Evolutionary conservation across 2,797 vertebrate species (phyloP).

Genomic region (Margarornis squamiger): DNA sequence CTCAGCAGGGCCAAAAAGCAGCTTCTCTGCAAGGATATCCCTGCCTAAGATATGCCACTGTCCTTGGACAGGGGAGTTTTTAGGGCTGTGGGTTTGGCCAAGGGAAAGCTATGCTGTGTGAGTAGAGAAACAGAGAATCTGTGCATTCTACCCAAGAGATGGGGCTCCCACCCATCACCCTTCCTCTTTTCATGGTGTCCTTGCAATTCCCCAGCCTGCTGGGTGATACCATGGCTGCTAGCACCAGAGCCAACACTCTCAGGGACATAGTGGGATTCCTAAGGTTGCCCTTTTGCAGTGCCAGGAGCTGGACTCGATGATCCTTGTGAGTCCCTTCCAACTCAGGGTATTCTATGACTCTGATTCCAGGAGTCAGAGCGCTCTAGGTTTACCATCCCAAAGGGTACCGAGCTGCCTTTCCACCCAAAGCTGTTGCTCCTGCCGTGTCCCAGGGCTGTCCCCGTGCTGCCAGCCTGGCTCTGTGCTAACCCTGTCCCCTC

Average conservation of each 20-base stretch:
- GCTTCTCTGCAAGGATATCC: not conserved
- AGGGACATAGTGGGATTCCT: not conserved
- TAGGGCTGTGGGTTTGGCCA: not conserved
- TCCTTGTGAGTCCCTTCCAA: not conserved
- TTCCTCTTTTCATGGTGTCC: not conserved
- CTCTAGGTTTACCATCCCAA: not conserved
- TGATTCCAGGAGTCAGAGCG: accelerated
- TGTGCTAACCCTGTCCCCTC: not conserved
- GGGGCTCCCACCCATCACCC: not conserved
- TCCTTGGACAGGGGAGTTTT: not conserved
- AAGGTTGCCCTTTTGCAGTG: not conserved
- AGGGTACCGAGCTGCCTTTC: not conserved
- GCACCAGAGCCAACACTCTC: not conserved
- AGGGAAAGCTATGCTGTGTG: not conserved
- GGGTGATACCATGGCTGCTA: accelerated
- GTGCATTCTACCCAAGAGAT: not conserved
- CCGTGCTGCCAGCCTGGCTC: not conserved
- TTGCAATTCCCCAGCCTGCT: not conserved
- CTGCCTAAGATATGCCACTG: not conserved
- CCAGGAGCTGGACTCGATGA: accelerated
- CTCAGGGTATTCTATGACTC: not conserved
- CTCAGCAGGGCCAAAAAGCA: not conserved
- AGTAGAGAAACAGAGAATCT: not conserved
- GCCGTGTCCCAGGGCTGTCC: not conserved
- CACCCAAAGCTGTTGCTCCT: accelerated